A percentile compares a stretch with the other conserved stretches of the same genome.
Evolutionary conservation across 2,888 invertebrate genomes (phyloP).

Genomic region (Drosophila mimetica): DNA sequence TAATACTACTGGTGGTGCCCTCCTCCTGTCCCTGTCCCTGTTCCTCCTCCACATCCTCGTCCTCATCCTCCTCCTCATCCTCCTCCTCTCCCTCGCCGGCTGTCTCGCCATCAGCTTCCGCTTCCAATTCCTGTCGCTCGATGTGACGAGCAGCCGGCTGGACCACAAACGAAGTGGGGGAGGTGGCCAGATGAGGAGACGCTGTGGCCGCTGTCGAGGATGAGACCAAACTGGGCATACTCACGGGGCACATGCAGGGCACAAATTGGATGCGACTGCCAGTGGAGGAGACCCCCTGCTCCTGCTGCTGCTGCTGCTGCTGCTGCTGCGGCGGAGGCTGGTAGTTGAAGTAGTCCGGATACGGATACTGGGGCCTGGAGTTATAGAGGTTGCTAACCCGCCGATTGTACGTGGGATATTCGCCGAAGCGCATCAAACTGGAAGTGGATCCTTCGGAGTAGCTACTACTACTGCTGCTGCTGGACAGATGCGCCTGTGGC

Average conservation of each 20-base stretch:
- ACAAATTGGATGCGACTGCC: constrained; percentile 76
- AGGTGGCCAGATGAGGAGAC: neutral
- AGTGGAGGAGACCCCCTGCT: constrained; percentile 19
- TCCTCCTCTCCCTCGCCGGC: constrained; percentile 20
- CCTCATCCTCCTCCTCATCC: constrained; percentile 11
- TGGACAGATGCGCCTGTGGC: constrained; percentile 1
- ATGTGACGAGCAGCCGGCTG: constrained; percentile 30
- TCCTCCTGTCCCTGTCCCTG: constrained; percentile 13
- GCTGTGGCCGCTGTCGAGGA: constrained; percentile 8
- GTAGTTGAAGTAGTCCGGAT: constrained; percentile 80
- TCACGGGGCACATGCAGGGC: constrained; percentile 83
- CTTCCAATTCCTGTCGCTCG: constrained; percentile 32
- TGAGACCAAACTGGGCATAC: constrained; percentile 58
- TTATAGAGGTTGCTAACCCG: constrained; percentile 74
- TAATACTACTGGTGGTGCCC: constrained; percentile 32
- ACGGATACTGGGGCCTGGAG: constrained; percentile 81
- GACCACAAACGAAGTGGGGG: neutral
- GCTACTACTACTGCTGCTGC: constrained; percentile 6
- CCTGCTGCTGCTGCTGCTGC: constrained; percentile 24
- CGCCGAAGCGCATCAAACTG: constrained; percentile 52
- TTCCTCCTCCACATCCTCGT: neutral
- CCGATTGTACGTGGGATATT: constrained; percentile 79
- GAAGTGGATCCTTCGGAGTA: constrained; percentile 20
- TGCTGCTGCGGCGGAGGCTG: constrained; percentile 65
- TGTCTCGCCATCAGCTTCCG: constrained; percentile 30